These are phyloP conservation scores for Acleris literana DNA, from an alignment of 2,888 invertebrate genomes.

Conservation along the genomic window DNA sequence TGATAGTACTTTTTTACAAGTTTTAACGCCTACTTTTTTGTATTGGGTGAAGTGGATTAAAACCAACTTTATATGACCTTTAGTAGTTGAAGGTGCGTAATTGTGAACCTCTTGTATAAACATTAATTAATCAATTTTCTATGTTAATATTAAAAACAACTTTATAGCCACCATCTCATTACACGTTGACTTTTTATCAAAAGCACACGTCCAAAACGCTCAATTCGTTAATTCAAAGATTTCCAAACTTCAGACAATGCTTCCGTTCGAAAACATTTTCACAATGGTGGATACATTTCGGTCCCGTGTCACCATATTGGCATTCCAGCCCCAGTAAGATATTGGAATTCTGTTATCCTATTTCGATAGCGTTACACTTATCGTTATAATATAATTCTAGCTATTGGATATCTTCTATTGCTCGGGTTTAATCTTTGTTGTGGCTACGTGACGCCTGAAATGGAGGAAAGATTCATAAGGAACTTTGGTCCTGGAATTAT, in stretches of 20 bases:
- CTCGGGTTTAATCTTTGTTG: constrained; percentile 13
- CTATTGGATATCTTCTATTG: constrained; percentile 14
- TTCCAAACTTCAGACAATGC: not conserved
- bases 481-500: too few relatives aligned
- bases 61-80: too few relatives aligned
- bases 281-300: constrained; percentile 23
- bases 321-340: constrained; percentile 17
- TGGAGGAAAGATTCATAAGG: not conserved
- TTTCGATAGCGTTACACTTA: constrained; percentile 27
- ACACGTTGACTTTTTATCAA: not conserved
- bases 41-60: too few relatives aligned
- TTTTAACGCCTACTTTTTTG: too few relatives aligned
- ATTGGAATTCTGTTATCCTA: constrained; percentile 34
- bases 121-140: too few relatives aligned
- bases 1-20: too few relatives aligned
- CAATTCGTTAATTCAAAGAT: not conserved
- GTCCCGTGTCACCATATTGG: constrained; percentile 21
- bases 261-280: constrained; percentile 1
- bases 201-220: not conserved
- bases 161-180: not conserved
- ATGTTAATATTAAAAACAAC: too few relatives aligned
- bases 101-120: too few relatives aligned
- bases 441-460: constrained; percentile 5
- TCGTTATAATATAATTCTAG: constrained; percentile 23
- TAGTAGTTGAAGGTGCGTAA: too few relatives aligned